Percentiles rank a stretch among this genome's conserved stretches.
Conservation (phyloP, 2,113 vertebrate genomes). For the Bothrops jararaca region DNA sequence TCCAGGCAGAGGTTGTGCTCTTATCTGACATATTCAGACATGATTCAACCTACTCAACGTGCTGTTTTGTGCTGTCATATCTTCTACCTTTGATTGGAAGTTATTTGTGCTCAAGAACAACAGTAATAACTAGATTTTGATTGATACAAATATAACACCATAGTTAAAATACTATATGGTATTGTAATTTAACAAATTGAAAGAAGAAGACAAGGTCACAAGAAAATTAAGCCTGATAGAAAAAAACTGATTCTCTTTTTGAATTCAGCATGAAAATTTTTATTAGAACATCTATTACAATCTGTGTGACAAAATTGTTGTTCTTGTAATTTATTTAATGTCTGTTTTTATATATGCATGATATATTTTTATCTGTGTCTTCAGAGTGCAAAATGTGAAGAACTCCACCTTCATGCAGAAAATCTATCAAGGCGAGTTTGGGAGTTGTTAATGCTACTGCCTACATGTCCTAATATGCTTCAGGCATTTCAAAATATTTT, state of each 20-base stretch:
- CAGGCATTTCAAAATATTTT: constrained; percentile 97
- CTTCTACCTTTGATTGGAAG: not conserved
- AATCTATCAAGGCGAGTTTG: constrained; percentile 96
- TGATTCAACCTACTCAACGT: not conserved
- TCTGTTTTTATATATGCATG: not conserved
- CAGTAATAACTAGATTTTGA: not conserved
- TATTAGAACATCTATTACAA: not conserved
- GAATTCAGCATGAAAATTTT: not conserved
- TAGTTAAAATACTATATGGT: not conserved
- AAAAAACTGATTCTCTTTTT: not conserved
- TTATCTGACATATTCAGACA: not conserved
- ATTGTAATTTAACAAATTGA: not conserved
- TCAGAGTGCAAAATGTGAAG: constrained; percentile 89
- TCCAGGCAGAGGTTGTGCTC: not conserved
- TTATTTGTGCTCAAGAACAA: not conserved
- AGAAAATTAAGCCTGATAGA: not conserved
- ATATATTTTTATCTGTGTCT: constrained; percentile 37
- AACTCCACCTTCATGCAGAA: constrained; percentile 96
- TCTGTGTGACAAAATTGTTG: not conserved
- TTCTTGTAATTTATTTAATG: not conserved
- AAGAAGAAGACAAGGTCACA: not conserved
- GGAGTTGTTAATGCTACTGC: constrained; percentile 97
- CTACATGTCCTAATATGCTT: constrained; percentile 97
- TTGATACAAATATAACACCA: not conserved
- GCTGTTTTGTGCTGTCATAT: not conserved